Conservation (phyloP, 2,113 vertebrate genomes). For the Petrocephalus microphthalmus region DNA sequence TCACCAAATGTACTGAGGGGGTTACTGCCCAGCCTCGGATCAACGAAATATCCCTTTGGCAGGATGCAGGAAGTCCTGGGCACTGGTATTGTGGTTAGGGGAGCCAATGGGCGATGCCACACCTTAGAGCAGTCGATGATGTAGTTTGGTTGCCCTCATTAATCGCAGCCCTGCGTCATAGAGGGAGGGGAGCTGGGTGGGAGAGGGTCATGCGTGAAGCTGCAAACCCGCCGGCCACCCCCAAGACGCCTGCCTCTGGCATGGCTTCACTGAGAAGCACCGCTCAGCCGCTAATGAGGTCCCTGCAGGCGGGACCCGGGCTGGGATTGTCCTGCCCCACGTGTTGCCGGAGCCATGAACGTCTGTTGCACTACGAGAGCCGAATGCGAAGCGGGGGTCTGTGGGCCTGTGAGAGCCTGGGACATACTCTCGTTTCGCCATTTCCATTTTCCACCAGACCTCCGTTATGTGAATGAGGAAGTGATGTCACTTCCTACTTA, state of each 20-base stretch:
- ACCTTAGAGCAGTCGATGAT: not conserved
- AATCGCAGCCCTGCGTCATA: not conserved
- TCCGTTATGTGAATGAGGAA: not conserved
- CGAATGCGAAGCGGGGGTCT: not conserved
- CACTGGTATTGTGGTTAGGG: not conserved
- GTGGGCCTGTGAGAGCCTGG: not conserved
- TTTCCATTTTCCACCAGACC: not conserved
- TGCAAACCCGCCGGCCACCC: not conserved
- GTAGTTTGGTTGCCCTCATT: not conserved
- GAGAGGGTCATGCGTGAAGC: not conserved
- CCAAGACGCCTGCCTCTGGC: not conserved
- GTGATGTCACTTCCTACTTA: not conserved
- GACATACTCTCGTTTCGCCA: not conserved
- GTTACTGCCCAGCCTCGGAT: not conserved
- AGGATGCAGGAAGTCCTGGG: not conserved
- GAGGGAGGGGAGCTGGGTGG: not conserved
- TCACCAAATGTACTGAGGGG: not conserved
- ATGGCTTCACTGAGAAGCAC: not conserved
- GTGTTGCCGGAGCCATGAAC: not conserved
- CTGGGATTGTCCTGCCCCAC: not conserved
- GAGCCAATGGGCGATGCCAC: not conserved
- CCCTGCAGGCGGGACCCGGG: not conserved
- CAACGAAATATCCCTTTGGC: not conserved
- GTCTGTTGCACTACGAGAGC: not conserved
- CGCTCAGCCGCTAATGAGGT: not conserved